Conservation (phyloP, 2,797 vertebrate species). For the Coreius guichenoti region DNA sequence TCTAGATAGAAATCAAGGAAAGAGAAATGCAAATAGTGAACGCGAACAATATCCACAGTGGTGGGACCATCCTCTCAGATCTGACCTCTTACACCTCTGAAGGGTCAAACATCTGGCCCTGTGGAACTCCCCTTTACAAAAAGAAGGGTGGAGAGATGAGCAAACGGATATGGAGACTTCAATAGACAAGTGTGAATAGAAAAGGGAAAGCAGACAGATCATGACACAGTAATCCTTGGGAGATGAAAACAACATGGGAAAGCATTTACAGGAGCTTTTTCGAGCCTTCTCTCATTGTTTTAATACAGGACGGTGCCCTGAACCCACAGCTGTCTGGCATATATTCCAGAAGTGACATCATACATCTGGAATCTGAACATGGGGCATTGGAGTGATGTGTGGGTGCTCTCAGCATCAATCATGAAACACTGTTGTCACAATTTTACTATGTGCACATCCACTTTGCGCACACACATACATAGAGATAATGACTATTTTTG, state of each 20-base stretch:
- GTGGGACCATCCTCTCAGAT: slow-evolving; percentile 38
- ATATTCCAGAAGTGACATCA: slow-evolving; percentile 40
- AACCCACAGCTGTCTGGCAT: slow-evolving; percentile 49
- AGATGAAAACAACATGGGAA: slow-evolving; percentile 41
- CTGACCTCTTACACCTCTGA: slow-evolving; percentile 65
- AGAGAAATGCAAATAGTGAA: slow-evolving; percentile 53
- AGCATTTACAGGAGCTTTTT: slow-evolving; percentile 34
- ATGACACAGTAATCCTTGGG: slow-evolving; percentile 40
- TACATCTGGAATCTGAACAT: slow-evolving; percentile 33
- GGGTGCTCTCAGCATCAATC: slow-evolving; percentile 13
- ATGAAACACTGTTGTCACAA: neutral
- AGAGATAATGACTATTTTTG: neutral
- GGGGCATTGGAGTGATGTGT: slow-evolving; percentile 30
- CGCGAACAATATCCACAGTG: slow-evolving; percentile 50
- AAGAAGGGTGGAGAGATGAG: slow-evolving; percentile 62
- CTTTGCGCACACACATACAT: neutral
- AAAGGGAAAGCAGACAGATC: slow-evolving; percentile 41
- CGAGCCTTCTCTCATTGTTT: neutral
- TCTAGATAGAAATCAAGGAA: slow-evolving; percentile 55
- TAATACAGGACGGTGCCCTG: slow-evolving; percentile 14
- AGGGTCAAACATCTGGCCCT: slow-evolving; percentile 63
- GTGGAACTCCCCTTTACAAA: slow-evolving; percentile 75
- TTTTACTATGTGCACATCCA: neutral
- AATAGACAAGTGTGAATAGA: slow-evolving; percentile 29
- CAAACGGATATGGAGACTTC: slow-evolving; percentile 37